A percentile compares a stretch with the other conserved stretches of the same genome.
Evolutionary conservation across 2,113 vertebrate species (phyloP).

Genomic region (Podocnemis expansa): DNA sequence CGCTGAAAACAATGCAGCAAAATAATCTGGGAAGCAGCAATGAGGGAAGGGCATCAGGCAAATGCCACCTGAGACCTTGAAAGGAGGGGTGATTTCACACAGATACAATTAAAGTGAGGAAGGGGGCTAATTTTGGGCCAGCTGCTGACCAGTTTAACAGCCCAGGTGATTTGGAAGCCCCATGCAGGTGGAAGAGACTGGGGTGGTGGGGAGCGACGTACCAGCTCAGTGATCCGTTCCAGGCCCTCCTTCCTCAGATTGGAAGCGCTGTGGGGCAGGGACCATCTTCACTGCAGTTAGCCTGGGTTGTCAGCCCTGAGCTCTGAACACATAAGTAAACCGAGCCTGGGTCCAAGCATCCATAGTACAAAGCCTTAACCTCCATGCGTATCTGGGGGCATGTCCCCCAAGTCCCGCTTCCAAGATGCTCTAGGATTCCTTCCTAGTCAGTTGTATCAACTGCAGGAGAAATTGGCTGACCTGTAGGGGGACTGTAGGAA

Average conservation of each 20-base stretch:
- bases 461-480: background rate
- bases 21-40: background rate
- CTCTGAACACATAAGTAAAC: background rate
- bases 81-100: too few species aligned
- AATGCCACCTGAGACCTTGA: rapidly evolving
- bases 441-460: too few species aligned
- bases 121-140: background rate
- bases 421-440: background rate
- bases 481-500: background rate
- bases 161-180: background rate
- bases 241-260: background rate
- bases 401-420: background rate
- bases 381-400: background rate
- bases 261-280: background rate
- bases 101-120: background rate
- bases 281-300: background rate
- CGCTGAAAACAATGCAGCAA: background rate
- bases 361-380: background rate
- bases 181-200: background rate
- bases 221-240: background rate
- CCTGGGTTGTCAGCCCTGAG: background rate
- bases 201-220: too few species aligned
- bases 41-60: background rate
- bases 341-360: too few species aligned
- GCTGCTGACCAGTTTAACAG: background rate